Evolutionary conservation across 1,140 invertebrate genomes (phyloP), one percentile per base, ranked within the genome.

Genomic region (Cydia strobilella): DNA sequence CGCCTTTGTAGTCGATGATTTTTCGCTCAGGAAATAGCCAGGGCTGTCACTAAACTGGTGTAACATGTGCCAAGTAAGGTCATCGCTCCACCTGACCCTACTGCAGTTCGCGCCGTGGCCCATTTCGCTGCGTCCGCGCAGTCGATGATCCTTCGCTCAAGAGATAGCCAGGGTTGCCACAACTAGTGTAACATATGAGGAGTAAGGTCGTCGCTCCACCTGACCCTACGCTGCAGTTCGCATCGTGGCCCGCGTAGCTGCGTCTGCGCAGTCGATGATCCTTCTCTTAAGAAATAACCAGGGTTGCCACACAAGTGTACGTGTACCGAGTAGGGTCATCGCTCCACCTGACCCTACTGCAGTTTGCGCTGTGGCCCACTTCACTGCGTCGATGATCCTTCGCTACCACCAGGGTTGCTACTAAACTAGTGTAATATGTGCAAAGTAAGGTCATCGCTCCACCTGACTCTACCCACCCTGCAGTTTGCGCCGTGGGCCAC

Each of bases 271-370:
- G 31, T 69, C 31, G 31, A 69, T 69, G 65, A 69, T 69, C 65
- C 65, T 69, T 69, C 65, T n/a, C 23, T 69, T 31, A 18, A 35
- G n/a, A 69, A n/a, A 10, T 9, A 6, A 1, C 27, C 13, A 69
- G 65, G 31, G 65, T 51, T 51, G 48, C 15, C 48, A 51, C 13
- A 51, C n/a, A 18, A 18, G n/a, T 51, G 12, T n/a, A 51, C 42
- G 15, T 45, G 6, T 51, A n/a, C 48, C 2, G 6, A 18, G 15
- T 59, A 23, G 10, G 65, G 65, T 69, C 65, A 42, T 69, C 27
- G 65, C 35, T 69, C 65, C n/a, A 69, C 65, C 65, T 69, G 65
- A 69, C 65, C 65, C 63, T 5, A 65, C 27, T 20, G 63, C 63
- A 15, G 15, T 15, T 13, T 9, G 27, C n/a, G 27, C 23, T 31